phyloP scores from a whole-genome alignment of 2,113 vertebrate genomes.

The Scophthalmus maximus region DNA sequence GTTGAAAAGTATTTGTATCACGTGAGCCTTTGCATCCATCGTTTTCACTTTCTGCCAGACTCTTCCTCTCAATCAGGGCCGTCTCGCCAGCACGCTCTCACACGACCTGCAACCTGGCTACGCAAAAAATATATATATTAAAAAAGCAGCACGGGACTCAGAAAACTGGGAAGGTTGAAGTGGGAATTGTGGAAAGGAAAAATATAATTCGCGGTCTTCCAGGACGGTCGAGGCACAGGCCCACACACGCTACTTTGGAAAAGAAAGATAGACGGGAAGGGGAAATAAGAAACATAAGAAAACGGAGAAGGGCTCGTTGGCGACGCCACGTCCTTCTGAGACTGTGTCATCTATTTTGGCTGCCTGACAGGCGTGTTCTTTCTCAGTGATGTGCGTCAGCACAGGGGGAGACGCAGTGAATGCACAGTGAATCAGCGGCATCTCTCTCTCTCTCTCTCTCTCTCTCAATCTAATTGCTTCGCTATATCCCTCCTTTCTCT shows the following conservation, averaged over 20 bases:
- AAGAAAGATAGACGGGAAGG: conserved; percentile 3
- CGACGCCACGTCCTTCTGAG: conserved; percentile 57
- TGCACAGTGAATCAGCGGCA: conserved; percentile 65
- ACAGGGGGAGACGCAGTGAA: conserved; percentile 50
- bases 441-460: conserved; percentile 45
- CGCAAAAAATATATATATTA: no score
- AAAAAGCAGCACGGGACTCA: conserved; percentile 38
- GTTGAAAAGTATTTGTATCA: not conserved
- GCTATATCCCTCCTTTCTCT: conserved; percentile 12
- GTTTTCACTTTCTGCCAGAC: conserved; percentile 7
- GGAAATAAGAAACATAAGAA: conserved; percentile 52
- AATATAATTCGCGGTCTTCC: conserved; percentile 11
- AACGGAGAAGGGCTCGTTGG: conserved; percentile 48
- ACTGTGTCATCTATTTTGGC: conserved; percentile 63
- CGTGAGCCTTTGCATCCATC: conserved; percentile 1
- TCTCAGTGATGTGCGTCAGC: conserved; percentile 44
- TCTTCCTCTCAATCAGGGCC: conserved; percentile 60
- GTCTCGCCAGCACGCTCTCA: conserved; percentile 48
- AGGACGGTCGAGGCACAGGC: conserved; percentile 15
- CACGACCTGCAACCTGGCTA: conserved; percentile 65
- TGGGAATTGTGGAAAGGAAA: conserved; percentile 10
- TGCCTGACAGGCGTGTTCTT: conserved; percentile 64
- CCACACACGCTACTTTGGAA: not conserved
- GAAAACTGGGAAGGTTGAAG: conserved; percentile 23
- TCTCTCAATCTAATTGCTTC: no score